phyloP scores from a whole-genome alignment of 2,888 invertebrate genomes.

The Mythimna vitellina region DNA sequence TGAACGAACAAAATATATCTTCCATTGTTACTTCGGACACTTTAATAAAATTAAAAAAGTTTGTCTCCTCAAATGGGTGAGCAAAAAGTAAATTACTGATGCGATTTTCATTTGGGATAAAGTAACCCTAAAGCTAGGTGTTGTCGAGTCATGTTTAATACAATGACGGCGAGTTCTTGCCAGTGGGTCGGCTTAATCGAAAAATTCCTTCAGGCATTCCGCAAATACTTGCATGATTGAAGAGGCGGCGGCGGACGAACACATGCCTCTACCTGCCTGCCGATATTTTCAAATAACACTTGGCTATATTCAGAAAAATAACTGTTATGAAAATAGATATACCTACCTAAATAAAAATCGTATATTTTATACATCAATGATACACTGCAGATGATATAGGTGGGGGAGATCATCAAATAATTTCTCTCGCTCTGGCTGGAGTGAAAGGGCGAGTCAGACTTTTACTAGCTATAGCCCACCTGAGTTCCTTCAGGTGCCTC shows the following conservation, averaged over 20 bases:
- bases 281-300: slow-evolving; percentile 52
- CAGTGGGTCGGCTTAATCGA: slow-evolving; percentile 74
- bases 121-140: slow-evolving; percentile 57
- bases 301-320: slow-evolving; percentile 15
- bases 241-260: slow-evolving; percentile 54
- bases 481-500: too few species aligned
- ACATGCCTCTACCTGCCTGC: slow-evolving; percentile 58
- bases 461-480: too few species aligned
- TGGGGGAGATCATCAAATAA: too few species aligned
- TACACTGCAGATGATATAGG: too few species aligned
- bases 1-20: slow-evolving; percentile 44
- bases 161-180: slow-evolving; percentile 67
- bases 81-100: slow-evolving; percentile 63
- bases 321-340: not conserved
- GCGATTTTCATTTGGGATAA: slow-evolving; percentile 52
- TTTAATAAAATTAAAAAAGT: slow-evolving; percentile 68
- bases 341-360: too few species aligned
- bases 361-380: too few species aligned
- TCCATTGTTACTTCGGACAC: slow-evolving; percentile 41
- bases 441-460: too few species aligned
- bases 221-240: slow-evolving; percentile 76
- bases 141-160: slow-evolving; percentile 74
- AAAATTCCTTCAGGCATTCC: slow-evolving; percentile 75
- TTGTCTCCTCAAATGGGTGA: slow-evolving; percentile 49
- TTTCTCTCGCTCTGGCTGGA: too few species aligned